Conservation (phyloP, 1,140 invertebrate genomes). For the Carposina sasakii region DNA sequence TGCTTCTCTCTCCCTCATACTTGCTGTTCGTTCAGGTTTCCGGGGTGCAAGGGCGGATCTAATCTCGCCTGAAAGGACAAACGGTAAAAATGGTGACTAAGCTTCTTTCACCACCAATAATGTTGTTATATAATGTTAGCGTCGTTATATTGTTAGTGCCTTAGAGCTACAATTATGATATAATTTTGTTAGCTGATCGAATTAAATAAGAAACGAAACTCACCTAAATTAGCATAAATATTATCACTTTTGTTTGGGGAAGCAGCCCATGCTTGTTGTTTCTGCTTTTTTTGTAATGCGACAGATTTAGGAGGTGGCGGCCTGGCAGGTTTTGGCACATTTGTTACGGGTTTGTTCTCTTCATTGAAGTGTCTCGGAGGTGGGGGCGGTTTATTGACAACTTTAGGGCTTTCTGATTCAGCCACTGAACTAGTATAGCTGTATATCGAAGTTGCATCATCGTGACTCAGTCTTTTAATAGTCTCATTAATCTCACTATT, state of each 20-base stretch:
- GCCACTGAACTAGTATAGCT: conserved; percentile 68
- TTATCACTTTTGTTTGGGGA: conserved; percentile 73
- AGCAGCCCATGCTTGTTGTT: conserved; percentile 67
- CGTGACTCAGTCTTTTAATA: conserved; percentile 63
- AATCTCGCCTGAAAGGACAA: conserved; percentile 80
- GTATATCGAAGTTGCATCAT: conserved; percentile 66
- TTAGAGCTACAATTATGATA: no score
- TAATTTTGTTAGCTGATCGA: no score
- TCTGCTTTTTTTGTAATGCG: conserved; percentile 76
- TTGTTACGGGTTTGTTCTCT: conserved; percentile 72
- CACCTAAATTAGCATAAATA: conserved; percentile 86
- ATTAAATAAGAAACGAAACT: no score
- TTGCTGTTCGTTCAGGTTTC: conserved; percentile 87
- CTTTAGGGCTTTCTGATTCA: conserved; percentile 52
- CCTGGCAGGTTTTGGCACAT: conserved; percentile 74
- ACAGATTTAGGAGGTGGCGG: conserved; percentile 81
- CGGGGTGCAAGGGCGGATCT: conserved; percentile 81
- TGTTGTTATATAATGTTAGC: no score
- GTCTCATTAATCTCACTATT: conserved; percentile 66
- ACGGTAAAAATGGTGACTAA: conserved; percentile 14
- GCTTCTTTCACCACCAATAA: conserved; percentile 8
- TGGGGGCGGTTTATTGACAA: conserved; percentile 67
- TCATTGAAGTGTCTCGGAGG: conserved; percentile 69
- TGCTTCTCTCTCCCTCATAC: conserved; percentile 83
- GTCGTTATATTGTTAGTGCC: no score